Conservation (phyloP, 2,888 invertebrate species). For the Tenthredo mesomela region DNA sequence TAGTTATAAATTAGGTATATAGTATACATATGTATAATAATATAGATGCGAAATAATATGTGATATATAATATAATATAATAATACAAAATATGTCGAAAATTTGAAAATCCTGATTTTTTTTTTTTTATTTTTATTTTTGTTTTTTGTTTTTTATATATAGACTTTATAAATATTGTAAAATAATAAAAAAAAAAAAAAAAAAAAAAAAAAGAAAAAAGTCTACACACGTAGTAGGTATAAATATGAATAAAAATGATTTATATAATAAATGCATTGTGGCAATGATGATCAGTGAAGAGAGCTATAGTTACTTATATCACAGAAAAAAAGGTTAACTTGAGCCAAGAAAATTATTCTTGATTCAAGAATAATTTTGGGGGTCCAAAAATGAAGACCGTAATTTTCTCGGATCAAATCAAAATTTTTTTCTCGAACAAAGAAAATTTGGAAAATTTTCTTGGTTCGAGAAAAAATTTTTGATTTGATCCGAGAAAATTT, state of each 20-base stretch:
- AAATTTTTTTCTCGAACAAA: no score
- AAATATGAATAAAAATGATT: conserved; percentile 55
- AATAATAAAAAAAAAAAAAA: conserved; percentile 17
- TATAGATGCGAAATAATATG: conserved; percentile 60
- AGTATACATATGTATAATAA: neutral
- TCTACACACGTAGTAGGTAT: no score
- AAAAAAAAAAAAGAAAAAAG: no score
- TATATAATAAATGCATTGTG: conserved; percentile 65
- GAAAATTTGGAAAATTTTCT: no score
- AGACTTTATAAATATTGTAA: conserved; percentile 73
- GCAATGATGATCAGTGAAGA: conserved; percentile 72
- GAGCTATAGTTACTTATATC: conserved; percentile 75
- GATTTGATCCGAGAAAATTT: no score
- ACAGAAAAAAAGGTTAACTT: no score
- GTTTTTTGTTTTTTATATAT: neutral
- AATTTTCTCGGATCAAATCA: no score
- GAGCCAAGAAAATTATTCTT: no score
- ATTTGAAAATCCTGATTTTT: conserved; percentile 65
- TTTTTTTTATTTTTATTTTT: conserved; percentile 40
- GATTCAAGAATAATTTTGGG: no score
- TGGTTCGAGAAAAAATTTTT: no score
- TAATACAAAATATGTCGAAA: conserved; percentile 57
- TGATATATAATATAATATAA: conserved; percentile 62
- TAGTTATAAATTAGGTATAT: conserved; percentile 9
- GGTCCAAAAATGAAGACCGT: no score